phyloP scores from a whole-genome alignment of 1,140 invertebrate species.

The Magallana gigas region DNA sequence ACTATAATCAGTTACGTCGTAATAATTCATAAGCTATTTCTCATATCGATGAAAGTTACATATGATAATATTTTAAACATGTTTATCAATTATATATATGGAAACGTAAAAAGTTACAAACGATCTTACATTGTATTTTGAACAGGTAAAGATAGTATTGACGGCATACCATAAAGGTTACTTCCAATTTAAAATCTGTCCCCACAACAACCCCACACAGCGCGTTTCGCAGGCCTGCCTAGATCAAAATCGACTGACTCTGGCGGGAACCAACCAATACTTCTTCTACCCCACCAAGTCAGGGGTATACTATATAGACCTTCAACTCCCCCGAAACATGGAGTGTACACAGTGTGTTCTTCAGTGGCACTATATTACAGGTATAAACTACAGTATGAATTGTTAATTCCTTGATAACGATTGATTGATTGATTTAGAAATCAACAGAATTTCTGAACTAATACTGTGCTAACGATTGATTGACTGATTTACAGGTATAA shows the following conservation, averaged over 20 bases:
- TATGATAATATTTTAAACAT: too few relatives aligned
- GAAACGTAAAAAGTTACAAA: too few relatives aligned
- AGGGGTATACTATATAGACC: constrained; percentile 44
- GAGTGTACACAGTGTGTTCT: constrained; percentile 93
- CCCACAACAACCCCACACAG: constrained; percentile 52
- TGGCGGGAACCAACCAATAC: constrained; percentile 53
- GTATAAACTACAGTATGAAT: background rate
- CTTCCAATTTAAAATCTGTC: constrained; percentile 58
- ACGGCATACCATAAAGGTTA: constrained; percentile 68
- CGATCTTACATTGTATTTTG: background rate
- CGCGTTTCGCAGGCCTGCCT: constrained; percentile 58
- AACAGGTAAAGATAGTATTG: constrained; percentile 59
- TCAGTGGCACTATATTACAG: constrained; percentile 93
- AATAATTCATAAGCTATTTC: too few relatives aligned
- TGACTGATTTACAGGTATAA: too few relatives aligned
- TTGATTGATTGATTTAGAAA: too few relatives aligned
- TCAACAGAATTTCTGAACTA: too few relatives aligned
- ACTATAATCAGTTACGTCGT: too few relatives aligned
- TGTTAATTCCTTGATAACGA: too few relatives aligned
- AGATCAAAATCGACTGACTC: constrained; percentile 44
- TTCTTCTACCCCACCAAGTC: background rate
- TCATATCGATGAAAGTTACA: too few relatives aligned
- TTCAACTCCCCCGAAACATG: constrained; percentile 86
- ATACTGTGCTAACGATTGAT: too few relatives aligned
- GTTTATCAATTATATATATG: too few relatives aligned